These are phyloP conservation scores for Anolis carolinensis DNA, from an alignment of 2,113 vertebrate species.

Conservation along the genomic window DNA sequence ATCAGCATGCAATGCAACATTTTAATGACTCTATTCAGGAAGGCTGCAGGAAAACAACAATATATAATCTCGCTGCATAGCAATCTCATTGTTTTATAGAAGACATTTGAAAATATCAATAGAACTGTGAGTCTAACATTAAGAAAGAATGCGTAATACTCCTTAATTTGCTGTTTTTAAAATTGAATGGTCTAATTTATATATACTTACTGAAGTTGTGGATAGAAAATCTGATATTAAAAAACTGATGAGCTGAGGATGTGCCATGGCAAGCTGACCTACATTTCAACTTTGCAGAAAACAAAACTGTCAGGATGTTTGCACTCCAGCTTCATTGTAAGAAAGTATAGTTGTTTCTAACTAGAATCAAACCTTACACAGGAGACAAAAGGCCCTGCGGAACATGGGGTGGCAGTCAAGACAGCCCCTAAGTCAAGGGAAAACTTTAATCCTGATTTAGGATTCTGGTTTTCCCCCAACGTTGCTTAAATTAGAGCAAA, in stretches of 20 bases:
- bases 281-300: neutral
- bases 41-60: neutral
- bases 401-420: no score
- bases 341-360: neutral
- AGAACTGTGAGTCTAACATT: neutral
- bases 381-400: neutral
- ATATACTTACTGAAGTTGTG: neutral
- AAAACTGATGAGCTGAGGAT: neutral
- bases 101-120: neutral
- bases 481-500: no score
- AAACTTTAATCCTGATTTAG: no score
- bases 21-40: neutral
- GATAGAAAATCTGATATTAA: neutral
- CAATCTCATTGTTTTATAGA: slow-evolving; percentile 3
- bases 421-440: no score
- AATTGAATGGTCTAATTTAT: no score
- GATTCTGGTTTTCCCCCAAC: no score
- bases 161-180: neutral
- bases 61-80: neutral
- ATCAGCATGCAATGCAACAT: neutral
- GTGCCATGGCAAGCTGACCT: neutral
- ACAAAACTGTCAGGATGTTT: neutral
- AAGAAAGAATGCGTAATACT: neutral
- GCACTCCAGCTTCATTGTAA: neutral
- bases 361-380: neutral